Evolutionary conservation across 2,113 vertebrate species (phyloP).

Genomic region (Sciurus niger): DNA sequence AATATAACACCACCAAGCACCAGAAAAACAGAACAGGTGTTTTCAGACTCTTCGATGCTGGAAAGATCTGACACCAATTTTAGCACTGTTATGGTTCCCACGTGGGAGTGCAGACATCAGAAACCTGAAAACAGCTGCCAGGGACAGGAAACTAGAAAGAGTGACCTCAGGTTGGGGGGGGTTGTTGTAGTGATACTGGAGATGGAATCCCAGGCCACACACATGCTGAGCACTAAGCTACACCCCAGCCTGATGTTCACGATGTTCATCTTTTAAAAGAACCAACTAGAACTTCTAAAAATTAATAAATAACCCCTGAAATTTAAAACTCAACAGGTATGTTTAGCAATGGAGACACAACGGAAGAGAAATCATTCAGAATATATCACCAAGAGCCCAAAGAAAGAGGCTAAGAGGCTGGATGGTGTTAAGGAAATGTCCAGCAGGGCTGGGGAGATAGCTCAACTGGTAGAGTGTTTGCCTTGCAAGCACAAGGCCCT

Average conservation of each 20-base stretch:
- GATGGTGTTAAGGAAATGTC: neutral
- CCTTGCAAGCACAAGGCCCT: too few relatives aligned
- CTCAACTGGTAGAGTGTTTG: too few relatives aligned
- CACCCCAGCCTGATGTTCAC: too few relatives aligned
- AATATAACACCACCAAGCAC: neutral
- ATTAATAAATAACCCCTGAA: neutral
- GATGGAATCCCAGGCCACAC: neutral
- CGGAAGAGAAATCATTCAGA: neutral
- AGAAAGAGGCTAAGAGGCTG: neutral
- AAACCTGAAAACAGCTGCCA: neutral
- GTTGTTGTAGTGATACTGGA: neutral
- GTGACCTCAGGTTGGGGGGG: too few relatives aligned
- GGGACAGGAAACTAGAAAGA: neutral
- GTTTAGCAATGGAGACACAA: neutral
- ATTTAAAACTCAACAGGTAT: neutral
- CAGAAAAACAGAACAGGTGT: neutral
- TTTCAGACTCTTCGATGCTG: neutral
- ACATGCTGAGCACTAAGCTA: neutral
- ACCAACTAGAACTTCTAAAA: neutral
- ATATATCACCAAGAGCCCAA: neutral
- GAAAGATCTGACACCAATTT: accelerated
- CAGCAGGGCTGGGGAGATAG: neutral
- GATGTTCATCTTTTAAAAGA: neutral
- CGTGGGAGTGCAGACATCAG: neutral
- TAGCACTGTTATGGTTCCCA: neutral